Base-by-base conservation (phyloP, 2,797 vertebrate genomes). In the Sebastolobus altivelis region DNA sequence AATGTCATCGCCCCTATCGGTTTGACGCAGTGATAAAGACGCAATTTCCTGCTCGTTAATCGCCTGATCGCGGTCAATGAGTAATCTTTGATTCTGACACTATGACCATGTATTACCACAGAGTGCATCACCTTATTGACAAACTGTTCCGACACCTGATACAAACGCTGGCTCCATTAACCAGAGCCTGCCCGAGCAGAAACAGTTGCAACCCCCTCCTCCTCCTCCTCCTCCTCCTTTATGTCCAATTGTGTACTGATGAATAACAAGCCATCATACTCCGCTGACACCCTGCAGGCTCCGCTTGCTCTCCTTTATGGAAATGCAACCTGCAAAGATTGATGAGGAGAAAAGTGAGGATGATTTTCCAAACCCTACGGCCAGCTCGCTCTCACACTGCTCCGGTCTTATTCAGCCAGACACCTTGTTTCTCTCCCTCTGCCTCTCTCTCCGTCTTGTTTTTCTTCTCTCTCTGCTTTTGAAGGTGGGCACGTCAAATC, bases 401-500 rank as follows among this genome's bases (percentile, higher is more conserved):
- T 80, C 84, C 58, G 72, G 81, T 87, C 82, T 84, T 61, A 73
- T 73, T 85, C 72, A 70, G 72, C 35, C 38, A 7, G 56, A 31
- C 72, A 82, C 72, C 82, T 83, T 63, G 55, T 82, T 58, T 59
- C 55, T 33, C 73, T 66, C n/a, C 72, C 70, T 55, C 70, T 38
- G 20, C 16, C 33, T 65, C 4, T 13, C 49, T 60, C 55, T 70
- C 14, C 8, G 25, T 79, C 70, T 84, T 81, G 73, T 81, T 80
- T 85, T 72, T 43, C 77, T 40, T 60, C 72, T 65, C 74, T 37
- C 40, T 84, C 78, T 68, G 82, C 76, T 88, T 87, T 75, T 75
- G 80, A 89, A 88, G 90, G 90, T 89, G 86, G 89, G 85, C 82
- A 81, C 84, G 84, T 94, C 90, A 90, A 86, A 93, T 89, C 88